Evolutionary conservation across 2,888 invertebrate genomes (phyloP).

Genomic region (Andrena fulva): DNA sequence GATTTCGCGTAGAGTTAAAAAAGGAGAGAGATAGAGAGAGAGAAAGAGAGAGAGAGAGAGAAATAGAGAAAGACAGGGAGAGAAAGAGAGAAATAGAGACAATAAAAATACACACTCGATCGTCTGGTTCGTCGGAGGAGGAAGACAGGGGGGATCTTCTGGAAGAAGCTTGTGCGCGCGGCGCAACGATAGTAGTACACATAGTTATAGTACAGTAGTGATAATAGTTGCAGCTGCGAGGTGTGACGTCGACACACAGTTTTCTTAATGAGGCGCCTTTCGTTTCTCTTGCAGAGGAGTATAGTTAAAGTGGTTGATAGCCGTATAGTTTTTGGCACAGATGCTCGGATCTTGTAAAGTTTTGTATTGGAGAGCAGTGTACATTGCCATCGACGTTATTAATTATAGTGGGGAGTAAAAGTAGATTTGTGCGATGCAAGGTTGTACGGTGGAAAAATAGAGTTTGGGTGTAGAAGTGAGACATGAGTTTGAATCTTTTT

Average conservation of each 20-base stretch:
- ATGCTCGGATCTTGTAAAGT: neutral
- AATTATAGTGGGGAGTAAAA: no score
- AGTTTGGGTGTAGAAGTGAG: no score
- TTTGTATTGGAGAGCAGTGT: neutral
- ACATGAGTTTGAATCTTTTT: no score
- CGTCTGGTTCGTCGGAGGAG: conserved; percentile 35
- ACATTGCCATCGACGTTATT: no score
- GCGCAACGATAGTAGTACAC: conserved; percentile 83
- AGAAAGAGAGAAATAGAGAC: neutral
- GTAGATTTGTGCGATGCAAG: no score
- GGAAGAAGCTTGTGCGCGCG: conserved; percentile 82
- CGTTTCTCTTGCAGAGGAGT: conserved; percentile 21
- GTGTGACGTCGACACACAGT: conserved; percentile 80
- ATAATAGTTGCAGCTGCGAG: conserved; percentile 84
- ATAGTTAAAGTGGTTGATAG: neutral
- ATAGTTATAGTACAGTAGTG: conserved; percentile 85
- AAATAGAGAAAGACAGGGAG: neutral
- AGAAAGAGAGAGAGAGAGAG: conserved; percentile 1
- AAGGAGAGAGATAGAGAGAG: neutral
- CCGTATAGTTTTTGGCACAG: neutral
- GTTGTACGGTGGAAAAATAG: no score
- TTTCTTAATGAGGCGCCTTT: conserved; percentile 60
- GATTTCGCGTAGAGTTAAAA: conserved; percentile 22
- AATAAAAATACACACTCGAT: conserved; percentile 23
- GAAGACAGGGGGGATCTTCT: conserved; percentile 25